A percentile compares a stretch with the other conserved stretches of the same genome.
Evolutionary conservation across 2,888 invertebrate species (phyloP).

Genomic region (Elysia crispata): DNA sequence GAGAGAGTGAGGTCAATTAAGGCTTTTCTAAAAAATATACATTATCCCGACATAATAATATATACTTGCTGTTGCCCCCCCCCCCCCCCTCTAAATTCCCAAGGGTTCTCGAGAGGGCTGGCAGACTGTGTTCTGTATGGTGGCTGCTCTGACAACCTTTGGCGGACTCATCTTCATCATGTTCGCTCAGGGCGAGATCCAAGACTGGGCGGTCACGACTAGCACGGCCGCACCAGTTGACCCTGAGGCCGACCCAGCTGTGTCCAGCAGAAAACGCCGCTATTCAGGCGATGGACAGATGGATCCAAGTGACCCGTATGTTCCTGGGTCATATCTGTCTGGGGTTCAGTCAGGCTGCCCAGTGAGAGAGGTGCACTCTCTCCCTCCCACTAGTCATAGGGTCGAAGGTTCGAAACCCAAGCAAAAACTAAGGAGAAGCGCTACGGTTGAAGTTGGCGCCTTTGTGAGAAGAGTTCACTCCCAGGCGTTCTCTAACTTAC

Average conservation of each 20-base stretch:
- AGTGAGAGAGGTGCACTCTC: conserved; percentile 17
- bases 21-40: too few species aligned
- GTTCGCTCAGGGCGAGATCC: conserved; percentile 68
- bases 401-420: background rate
- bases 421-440: background rate
- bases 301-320: background rate
- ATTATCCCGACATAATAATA: too few species aligned
- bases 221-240: background rate
- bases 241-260: background rate
- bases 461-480: conserved; percentile 3
- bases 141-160: conserved; percentile 80
- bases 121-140: conserved; percentile 90
- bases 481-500: conserved; percentile 26
- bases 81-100: too few species aligned
- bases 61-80: too few species aligned
- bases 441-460: conserved; percentile 26
- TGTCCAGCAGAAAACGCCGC: conserved; percentile 1
- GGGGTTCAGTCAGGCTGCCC: background rate
- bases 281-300: background rate
- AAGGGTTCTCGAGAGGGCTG: conserved; percentile 86
- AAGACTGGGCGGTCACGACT: conserved; percentile 55
- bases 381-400: conserved; percentile 1
- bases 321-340: background rate
- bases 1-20: too few species aligned
- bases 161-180: conserved; percentile 74